A percentile compares a stretch with the other conserved stretches of the same genome.
phyloP scores from a whole-genome alignment of 2,113 vertebrate species.

The Platysternon megacephalum region DNA sequence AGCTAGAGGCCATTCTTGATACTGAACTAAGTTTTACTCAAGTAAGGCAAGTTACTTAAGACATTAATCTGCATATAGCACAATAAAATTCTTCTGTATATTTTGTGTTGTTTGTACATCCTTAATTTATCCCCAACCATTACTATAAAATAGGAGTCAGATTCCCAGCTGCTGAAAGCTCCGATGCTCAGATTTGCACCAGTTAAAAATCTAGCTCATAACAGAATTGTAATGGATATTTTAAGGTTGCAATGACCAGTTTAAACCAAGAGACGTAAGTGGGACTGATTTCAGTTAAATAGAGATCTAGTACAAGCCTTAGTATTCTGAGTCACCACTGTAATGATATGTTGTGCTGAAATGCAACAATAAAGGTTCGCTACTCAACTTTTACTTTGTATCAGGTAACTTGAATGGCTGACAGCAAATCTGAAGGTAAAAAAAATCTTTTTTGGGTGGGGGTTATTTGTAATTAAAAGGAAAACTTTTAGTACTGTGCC shows the following conservation, averaged over 20 bases:
- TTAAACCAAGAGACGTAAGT: slow-evolving; percentile 36
- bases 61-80: neutral
- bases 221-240: slow-evolving; percentile 25
- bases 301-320: slow-evolving; percentile 47
- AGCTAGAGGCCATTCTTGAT: neutral
- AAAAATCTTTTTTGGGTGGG: slow-evolving; percentile 23
- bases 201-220: neutral
- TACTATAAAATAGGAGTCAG: neutral
- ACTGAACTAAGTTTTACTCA: neutral
- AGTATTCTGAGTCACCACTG: slow-evolving; percentile 58
- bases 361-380: slow-evolving; percentile 7
- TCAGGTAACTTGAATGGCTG: slow-evolving; percentile 32
- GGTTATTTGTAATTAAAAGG: neutral
- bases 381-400: slow-evolving; percentile 46
- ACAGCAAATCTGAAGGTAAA: slow-evolving; percentile 65
- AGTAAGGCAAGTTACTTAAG: neutral
- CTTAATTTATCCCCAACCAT: neutral
- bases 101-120: neutral
- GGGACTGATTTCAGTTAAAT: slow-evolving; percentile 36
- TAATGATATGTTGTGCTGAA: slow-evolving; percentile 69
- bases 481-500: neutral
- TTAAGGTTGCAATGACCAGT: slow-evolving; percentile 45
- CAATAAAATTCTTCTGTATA: neutral
- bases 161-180: neutral
- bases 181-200: neutral